Evolutionary conservation across 2,888 invertebrate species (phyloP), one percentile per base, ranked within the genome.

Genomic region (Caenorhabditis afra): DNA sequence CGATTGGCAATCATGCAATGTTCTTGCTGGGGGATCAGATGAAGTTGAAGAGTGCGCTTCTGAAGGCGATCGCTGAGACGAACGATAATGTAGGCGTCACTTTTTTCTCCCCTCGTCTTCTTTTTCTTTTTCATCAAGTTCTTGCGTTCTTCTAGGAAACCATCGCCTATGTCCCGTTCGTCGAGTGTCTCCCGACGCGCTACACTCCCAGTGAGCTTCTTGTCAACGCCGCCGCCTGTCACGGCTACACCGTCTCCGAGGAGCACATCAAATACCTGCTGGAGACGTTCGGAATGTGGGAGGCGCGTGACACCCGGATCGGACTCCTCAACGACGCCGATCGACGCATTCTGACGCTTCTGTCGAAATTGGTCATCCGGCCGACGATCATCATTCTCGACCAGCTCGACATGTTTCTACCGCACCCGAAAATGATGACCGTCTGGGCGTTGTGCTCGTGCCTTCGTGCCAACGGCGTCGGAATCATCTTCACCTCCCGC

Each of bases 391-490:
- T 76, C 16, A 68, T 76, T 16, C 41, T 76, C 29, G 76, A 76
- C 45, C 76, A 76, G 64, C 64, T 68, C 16, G 76, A 76, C 37
- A 37, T 64, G 58, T 64, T 53, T 45, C 52, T 76, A 29, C 64
- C 76, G n/a, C 58, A 68, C 52, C n/a, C 68, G 20, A 68, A 76
- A 68, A 57, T 76, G 64, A 76, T 76, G 64, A 76, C 76, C 10
- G 49, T 68, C 14, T 76, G 76, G 75, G 39, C 75, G 0, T 45
- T 75, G 12, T 62, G 59, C 55, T 37, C 61, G 12, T 61, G 66
- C 41, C 53, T 75, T 23, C 75, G 62, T 2, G 11, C 45, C 2
- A 61, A 67, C 35, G 67, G 62, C 12, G 47, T 75, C 44, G 55
- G 55, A 3, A 41, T 75, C 4, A 67, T 75, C 22, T 75, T 37